A percentile compares a stretch with the other conserved stretches of the same genome.
phyloP scores from a whole-genome alignment of 2,888 invertebrate genomes.

The Thymelicus lineola region DNA sequence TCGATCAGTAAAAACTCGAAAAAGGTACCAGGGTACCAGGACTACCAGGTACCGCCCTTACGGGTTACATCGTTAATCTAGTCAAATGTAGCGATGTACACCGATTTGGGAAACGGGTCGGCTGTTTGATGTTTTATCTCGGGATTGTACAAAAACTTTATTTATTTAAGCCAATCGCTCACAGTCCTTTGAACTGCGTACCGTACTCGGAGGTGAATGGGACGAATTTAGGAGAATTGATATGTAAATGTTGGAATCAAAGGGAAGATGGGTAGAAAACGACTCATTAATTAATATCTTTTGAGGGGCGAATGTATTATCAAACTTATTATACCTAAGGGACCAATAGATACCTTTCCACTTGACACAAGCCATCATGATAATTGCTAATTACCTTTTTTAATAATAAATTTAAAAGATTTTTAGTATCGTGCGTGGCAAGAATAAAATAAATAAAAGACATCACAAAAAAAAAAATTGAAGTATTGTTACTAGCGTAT shows the following conservation, averaged over 20 bases:
- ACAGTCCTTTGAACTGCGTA: conserved; percentile 23
- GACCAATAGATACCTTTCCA: no score
- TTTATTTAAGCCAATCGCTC: conserved; percentile 64
- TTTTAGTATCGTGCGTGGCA: no score
- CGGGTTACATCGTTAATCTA: conserved; percentile 66
- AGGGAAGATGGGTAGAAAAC: not conserved
- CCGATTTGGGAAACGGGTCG: conserved; percentile 49
- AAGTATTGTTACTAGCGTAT: no score
- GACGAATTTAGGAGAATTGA: conserved; percentile 12
- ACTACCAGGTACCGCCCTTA: conserved; percentile 52
- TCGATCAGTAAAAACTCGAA: conserved; percentile 45
- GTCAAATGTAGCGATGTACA: conserved; percentile 65
- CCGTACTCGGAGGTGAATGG: conserved; percentile 11
- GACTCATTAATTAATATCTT: not conserved
- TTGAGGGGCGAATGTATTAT: not conserved
- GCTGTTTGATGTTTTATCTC: conserved; percentile 77
- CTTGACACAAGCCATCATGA: no score
- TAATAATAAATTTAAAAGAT: no score
- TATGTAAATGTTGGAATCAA: conserved; percentile 16
- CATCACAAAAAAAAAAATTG: no score
- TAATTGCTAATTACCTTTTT: no score
- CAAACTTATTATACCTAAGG: no score
- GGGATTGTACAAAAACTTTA: conserved; percentile 67
- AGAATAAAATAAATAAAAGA: no score
- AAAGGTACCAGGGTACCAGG: conserved; percentile 48